Base-by-base conservation (phyloP, 2,888 invertebrate genomes). In the Metellina segmentata region DNA sequence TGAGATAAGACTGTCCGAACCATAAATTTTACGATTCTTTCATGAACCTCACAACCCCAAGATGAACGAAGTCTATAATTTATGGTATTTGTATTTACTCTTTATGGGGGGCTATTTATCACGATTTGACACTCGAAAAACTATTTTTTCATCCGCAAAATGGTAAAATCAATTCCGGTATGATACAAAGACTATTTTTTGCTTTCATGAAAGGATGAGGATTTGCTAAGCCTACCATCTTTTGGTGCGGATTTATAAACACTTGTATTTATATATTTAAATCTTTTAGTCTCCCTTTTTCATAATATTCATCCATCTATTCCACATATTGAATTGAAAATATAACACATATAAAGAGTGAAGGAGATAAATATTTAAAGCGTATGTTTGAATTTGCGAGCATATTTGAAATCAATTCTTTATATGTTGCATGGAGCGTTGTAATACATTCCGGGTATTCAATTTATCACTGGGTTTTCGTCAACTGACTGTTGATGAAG, bases 11-110 rank as follows among this genome's bases (percentile, higher is more conserved):
- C 61, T 61, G 61, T 61, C 61, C 61, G 16, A 61, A 61, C 61
- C 61, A 61, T 61, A 61, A 61, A 61, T 61, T 61, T 61, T 61
- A 61, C 61, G 61, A 61, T 61, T 61, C 61, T 61, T 61, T 61
- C 61, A 61, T 61, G 61, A 8, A 16, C 13, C 61, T 61, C 61
- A 61, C 61, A 61, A 9, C 61, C 16, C 16, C 61, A 61, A 5
- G 61, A 61, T 61, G 61, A 61, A 61, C 61, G 61, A 9, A 61
- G 61, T 61, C 61, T 61, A 61, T 61, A 61, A 61, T 61, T 61
- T 61, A 61, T 61, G 61, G 61, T 61, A 61, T 61, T 61, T 61
- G 61, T 61, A 61, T 61, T 61, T 61, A 61, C 61, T 61, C 61
- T 11, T 11, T 61, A 61, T 61, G 61, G 61, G 16, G 61, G 13